phyloP scores from a whole-genome alignment of 2,113 vertebrate species.

The Cinclus cinclus region DNA sequence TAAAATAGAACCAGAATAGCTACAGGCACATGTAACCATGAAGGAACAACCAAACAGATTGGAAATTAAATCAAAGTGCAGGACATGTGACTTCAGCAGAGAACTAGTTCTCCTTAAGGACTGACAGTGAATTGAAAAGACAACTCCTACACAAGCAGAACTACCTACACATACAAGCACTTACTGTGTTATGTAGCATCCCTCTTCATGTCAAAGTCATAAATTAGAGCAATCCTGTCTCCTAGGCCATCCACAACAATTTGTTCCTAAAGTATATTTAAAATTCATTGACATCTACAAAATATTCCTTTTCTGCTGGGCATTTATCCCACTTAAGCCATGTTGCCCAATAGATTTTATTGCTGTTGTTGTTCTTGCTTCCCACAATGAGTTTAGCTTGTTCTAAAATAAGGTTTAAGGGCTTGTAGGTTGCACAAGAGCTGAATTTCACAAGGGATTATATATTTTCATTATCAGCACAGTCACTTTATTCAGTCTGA shows the following conservation, averaged over 20 bases:
- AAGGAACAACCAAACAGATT: not conserved
- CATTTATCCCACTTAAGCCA: not conserved
- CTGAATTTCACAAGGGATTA: constrained; percentile 18
- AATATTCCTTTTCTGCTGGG: not conserved
- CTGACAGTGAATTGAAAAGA: not conserved
- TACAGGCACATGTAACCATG: not conserved
- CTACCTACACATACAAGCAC: not conserved
- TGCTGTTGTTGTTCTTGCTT: not conserved
- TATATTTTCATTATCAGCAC: not conserved
- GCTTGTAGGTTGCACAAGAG: not conserved
- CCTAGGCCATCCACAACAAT: not conserved
- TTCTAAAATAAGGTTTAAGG: constrained; percentile 5
- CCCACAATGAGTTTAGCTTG: not conserved
- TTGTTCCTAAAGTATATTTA: not conserved
- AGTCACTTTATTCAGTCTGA: constrained; percentile 26
- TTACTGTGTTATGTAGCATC: not conserved
- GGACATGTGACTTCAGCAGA: not conserved
- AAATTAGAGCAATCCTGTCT: not conserved
- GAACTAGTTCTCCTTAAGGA: not conserved
- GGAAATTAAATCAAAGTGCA: not conserved
- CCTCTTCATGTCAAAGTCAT: not conserved
- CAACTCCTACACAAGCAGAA: not conserved
- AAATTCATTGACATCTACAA: not conserved
- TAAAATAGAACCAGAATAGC: not conserved
- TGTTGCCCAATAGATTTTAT: not conserved